Conservation (phyloP, 2,797 vertebrate species). For the Cuniculus paca region DNA sequence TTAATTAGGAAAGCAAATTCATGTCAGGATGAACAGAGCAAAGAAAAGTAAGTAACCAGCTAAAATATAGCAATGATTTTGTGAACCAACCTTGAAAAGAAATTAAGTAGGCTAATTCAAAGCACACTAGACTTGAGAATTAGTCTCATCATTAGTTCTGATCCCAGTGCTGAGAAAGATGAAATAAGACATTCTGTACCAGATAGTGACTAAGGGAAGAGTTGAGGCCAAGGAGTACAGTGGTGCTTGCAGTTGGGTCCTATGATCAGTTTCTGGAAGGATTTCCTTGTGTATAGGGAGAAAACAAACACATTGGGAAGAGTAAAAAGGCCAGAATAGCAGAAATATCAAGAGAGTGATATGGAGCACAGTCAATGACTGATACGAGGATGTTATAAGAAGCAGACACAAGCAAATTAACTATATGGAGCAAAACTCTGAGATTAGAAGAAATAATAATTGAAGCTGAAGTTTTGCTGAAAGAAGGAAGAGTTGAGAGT, state of each 20-base stretch:
- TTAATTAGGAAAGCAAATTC: not conserved
- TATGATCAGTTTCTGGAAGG: not conserved
- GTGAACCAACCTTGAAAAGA: not conserved
- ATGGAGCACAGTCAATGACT: rapidly evolving
- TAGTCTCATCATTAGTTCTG: not conserved
- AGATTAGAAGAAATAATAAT: not conserved
- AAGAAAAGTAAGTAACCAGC: not conserved
- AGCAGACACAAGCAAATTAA: not conserved
- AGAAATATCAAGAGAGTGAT: rapidly evolving
- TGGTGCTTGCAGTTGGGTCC: rapidly evolving
- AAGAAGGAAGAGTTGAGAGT: not conserved
- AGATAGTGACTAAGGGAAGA: not conserved
- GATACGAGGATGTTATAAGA: not conserved
- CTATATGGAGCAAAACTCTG: not conserved
- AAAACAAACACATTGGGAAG: not conserved
- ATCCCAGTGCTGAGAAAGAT: rapidly evolving
- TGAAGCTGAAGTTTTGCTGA: not conserved
- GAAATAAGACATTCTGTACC: not conserved
- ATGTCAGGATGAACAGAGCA: not conserved
- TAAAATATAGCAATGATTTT: not conserved
- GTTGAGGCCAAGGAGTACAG: not conserved
- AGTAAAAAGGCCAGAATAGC: not conserved
- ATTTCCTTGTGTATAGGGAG: not conserved
- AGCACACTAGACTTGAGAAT: not conserved
- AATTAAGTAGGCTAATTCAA: not conserved